Conservation (phyloP, 2,888 invertebrate genomes). For the Atethmia centrago region DNA sequence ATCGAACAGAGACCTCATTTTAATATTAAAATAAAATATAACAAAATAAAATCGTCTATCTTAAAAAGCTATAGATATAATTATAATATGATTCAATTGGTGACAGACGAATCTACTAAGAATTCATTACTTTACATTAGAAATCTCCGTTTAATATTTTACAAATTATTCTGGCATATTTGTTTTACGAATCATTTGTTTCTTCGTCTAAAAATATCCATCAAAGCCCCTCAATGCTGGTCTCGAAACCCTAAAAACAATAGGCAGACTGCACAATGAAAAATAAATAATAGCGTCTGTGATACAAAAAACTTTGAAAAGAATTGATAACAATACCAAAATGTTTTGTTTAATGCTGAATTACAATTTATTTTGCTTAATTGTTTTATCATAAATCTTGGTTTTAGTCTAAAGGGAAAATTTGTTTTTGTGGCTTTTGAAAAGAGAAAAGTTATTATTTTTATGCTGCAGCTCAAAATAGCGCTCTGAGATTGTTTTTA, state of each 20-base stretch:
- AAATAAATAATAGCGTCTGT: constrained; percentile 42
- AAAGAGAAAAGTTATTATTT: not conserved
- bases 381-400: constrained; percentile 11
- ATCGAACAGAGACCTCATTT: not conserved
- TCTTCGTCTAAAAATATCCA: constrained; percentile 49
- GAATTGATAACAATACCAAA: constrained; percentile 42
- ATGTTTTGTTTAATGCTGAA: constrained; percentile 32
- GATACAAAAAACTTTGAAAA: constrained; percentile 54
- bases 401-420: not conserved
- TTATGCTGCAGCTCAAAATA: not conserved
- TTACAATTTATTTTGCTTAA: constrained; percentile 13
- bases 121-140: not conserved
- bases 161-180: constrained; percentile 18
- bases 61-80: not conserved
- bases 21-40: not conserved
- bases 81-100: not conserved
- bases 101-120: constrained; percentile 13
- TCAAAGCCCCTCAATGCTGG: constrained; percentile 52
- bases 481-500: not conserved
- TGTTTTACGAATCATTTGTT: constrained; percentile 42
- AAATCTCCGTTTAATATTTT: not conserved
- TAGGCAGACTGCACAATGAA: constrained; percentile 40
- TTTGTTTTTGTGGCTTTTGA: not conserved
- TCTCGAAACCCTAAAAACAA: constrained; percentile 48
- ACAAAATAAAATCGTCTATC: not conserved